Evolutionary conservation across 1,140 invertebrate genomes (phyloP).

Genomic region (Dinoponera quadriceps): DNA sequence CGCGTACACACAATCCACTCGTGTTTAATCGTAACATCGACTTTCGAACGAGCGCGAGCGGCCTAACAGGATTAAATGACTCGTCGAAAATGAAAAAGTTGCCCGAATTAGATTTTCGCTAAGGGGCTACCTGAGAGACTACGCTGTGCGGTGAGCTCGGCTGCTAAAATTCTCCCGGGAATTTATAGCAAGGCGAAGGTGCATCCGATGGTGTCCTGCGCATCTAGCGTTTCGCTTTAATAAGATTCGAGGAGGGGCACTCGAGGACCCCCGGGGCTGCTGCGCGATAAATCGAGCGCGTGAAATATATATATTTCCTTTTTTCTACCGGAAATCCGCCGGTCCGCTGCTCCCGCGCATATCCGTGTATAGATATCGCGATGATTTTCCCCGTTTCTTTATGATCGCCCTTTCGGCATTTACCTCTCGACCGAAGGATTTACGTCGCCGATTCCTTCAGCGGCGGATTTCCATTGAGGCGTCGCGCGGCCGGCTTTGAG

Average conservation of each 20-base stretch:
- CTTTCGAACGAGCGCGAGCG: conserved; percentile 10
- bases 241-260: not conserved
- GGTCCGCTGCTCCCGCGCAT: not conserved
- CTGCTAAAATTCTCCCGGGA: not conserved
- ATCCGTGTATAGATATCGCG: not conserved
- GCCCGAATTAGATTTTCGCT: not conserved
- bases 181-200: not conserved
- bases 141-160: not conserved
- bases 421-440: conserved; percentile 33
- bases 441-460: conserved; percentile 15
- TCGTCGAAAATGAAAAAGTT: not conserved
- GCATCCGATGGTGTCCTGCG: not conserved
- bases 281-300: not conserved
- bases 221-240: not conserved
- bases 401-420: conserved; percentile 35
- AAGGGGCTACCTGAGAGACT: conserved; percentile 1
- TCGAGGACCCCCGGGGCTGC: not conserved
- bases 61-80: conserved; percentile 38
- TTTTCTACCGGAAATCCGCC: conserved; percentile 4
- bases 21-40: conserved; percentile 38
- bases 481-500: conserved; percentile 10
- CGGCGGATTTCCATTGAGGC: conserved; percentile 25
- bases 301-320: conserved; percentile 8
- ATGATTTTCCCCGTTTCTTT: conserved; percentile 4
- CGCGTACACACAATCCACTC: conserved; percentile 27